phyloP scores from a whole-genome alignment of 2,113 vertebrate genomes.

The Leptobrachium leishanense region DNA sequence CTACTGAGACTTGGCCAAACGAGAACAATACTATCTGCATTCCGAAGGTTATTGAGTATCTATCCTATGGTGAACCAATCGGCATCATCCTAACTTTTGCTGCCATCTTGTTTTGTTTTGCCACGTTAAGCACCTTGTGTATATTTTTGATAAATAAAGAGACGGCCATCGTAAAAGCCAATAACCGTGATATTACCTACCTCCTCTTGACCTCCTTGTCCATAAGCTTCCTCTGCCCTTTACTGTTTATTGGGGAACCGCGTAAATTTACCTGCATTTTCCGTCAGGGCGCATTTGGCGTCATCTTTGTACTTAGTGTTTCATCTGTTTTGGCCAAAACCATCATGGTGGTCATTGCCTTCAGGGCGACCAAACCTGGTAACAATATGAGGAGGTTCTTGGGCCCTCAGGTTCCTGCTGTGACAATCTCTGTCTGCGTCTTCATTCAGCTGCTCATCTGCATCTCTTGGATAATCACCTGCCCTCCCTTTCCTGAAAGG shows the following conservation, averaged over 20 bases:
- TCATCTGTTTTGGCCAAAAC: constrained; percentile 43
- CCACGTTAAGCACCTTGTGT: neutral
- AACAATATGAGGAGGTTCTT: neutral
- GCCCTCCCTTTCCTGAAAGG: neutral
- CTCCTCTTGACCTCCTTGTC: neutral
- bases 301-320: constrained; percentile 32
- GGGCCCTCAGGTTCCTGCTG: neutral
- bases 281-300: constrained; percentile 31
- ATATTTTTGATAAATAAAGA: constrained; percentile 1
- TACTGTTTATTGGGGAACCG: neutral
- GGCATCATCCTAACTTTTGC: neutral
- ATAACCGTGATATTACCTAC: constrained; percentile 2
- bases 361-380: neutral
- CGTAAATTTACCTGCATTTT: neutral
- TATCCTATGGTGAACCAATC: constrained; percentile 3
- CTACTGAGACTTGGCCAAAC: neutral
- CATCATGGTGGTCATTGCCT: constrained; percentile 3
- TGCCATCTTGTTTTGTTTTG: neutral
- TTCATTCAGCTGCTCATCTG: neutral
- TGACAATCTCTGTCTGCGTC: neutral
- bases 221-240: neutral
- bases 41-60: neutral
- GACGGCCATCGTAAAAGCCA: constrained; percentile 5
- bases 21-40: neutral
- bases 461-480: neutral